These are phyloP conservation scores for Speoplatyrhinus poulsoni DNA, from an alignment of 2,113 vertebrate genomes.

Conservation along the genomic window DNA sequence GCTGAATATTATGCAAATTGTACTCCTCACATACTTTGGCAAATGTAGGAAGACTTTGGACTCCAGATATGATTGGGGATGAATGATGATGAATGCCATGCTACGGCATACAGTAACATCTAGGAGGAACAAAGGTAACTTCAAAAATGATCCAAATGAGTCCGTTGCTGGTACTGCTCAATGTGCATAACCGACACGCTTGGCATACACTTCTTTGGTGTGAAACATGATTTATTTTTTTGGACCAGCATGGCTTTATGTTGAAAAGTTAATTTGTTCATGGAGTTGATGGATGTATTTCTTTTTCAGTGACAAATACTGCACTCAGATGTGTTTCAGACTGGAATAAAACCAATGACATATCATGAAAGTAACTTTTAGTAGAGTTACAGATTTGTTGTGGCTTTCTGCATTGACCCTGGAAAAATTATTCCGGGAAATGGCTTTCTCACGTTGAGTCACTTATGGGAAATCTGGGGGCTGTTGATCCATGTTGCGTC, in stretches of 20 bases:
- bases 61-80: slow-evolving; percentile 16
- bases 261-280: not conserved
- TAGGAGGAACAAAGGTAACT: slow-evolving; percentile 25
- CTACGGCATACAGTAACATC: not conserved
- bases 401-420: slow-evolving; percentile 21
- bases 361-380: not conserved
- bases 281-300: not conserved
- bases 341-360: not conserved
- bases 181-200: slow-evolving; percentile 9
- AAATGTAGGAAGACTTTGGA: slow-evolving; percentile 23
- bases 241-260: not conserved
- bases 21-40: slow-evolving; percentile 9
- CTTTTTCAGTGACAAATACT: no score
- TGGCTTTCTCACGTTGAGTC: slow-evolving; percentile 35
- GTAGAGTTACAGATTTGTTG: not conserved
- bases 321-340: not conserved
- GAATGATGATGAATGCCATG: not conserved
- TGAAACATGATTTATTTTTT: slow-evolving; percentile 1
- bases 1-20: slow-evolving; percentile 3
- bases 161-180: slow-evolving; percentile 13
- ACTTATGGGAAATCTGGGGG: slow-evolving; percentile 59
- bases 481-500: slow-evolving; percentile 44
- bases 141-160: not conserved
- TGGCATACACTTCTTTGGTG: slow-evolving; percentile 16
- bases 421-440: slow-evolving; percentile 47